These are phyloP conservation scores for Charina bottae DNA, from an alignment of 2,113 vertebrate species.

Conservation along the genomic window DNA sequence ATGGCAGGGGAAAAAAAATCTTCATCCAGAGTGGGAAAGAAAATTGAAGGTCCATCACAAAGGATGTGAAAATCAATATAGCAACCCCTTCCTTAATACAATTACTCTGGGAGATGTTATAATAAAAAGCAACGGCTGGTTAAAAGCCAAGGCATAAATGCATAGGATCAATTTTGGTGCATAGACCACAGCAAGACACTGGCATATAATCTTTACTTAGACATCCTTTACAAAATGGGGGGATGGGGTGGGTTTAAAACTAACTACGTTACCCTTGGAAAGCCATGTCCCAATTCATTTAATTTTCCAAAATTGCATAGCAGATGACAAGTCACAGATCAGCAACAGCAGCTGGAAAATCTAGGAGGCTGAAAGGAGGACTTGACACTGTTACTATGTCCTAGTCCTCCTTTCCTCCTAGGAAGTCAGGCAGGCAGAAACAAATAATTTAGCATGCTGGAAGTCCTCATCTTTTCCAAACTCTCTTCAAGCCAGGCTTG, in stretches of 20 bases:
- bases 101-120: not conserved
- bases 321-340: not conserved
- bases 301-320: not conserved
- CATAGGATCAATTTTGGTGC: constrained; percentile 19
- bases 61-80: constrained; percentile 17
- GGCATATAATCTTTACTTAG: constrained; percentile 14
- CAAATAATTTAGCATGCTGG: not conserved
- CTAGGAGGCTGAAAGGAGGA: not conserved
- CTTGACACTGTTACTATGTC: not conserved
- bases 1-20: not conserved
- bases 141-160: constrained; percentile 17
- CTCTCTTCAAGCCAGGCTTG: not conserved
- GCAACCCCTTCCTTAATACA: constrained; percentile 8
- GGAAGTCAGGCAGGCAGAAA: not conserved
- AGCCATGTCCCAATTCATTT: not conserved
- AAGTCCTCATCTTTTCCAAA: not conserved
- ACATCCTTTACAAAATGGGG: not conserved
- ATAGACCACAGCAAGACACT: not conserved
- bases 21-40: not conserved
- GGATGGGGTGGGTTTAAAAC: not conserved
- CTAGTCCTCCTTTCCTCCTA: not conserved
- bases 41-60: constrained; percentile 12
- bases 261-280: not conserved
- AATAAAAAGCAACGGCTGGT: constrained; percentile 12
- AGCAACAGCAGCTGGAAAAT: not conserved